phyloP scores from a whole-genome alignment of 2,888 invertebrate species.

The Tenthredo amoena region DNA sequence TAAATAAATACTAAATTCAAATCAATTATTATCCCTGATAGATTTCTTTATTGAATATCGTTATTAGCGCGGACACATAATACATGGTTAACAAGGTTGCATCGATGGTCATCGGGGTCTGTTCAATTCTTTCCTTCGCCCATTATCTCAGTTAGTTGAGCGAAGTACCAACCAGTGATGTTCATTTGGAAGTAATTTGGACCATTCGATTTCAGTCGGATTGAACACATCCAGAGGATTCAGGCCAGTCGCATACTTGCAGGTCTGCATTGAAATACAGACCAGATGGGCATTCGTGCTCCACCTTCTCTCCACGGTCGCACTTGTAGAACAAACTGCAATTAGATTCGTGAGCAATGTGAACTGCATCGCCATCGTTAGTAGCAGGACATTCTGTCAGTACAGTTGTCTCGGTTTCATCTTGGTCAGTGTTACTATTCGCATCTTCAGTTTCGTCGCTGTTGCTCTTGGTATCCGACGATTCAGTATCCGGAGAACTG shows the following conservation, averaged over 20 bases:
- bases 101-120: not conserved
- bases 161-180: not conserved
- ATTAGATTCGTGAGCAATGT: conserved; percentile 60
- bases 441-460: not conserved
- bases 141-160: not conserved
- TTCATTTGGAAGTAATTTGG: not conserved
- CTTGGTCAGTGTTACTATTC: not conserved
- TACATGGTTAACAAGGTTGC: not conserved
- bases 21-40: conserved; percentile 3
- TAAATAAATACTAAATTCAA: conserved; percentile 38
- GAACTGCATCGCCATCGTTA: not conserved
- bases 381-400: conserved; percentile 49
- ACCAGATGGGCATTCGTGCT: conserved; percentile 55
- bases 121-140: not conserved
- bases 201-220: not conserved
- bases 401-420: not conserved
- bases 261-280: conserved; percentile 57
- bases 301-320: conserved; percentile 49
- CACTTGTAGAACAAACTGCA: conserved; percentile 63
- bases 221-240: not conserved
- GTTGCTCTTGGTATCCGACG: not conserved
- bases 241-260: conserved; percentile 58
- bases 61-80: not conserved
- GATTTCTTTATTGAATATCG: not conserved
- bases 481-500: no score